Conservation (phyloP, 2,888 invertebrate species). For the Acleris literana region DNA sequence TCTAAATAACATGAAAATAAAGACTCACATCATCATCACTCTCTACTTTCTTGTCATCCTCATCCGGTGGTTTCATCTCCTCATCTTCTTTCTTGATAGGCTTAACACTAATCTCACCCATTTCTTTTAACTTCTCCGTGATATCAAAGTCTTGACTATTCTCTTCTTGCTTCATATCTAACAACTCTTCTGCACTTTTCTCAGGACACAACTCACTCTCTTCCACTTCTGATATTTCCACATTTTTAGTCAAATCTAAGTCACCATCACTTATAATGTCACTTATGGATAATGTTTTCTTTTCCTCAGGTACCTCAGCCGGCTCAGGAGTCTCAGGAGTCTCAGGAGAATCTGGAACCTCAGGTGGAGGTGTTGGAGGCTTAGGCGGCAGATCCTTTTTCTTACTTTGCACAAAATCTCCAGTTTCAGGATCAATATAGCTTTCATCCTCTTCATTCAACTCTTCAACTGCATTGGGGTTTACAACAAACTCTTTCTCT, state of each 20-base stretch:
- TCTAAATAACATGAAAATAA: neutral
- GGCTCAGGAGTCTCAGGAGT: slow-evolving; percentile 25
- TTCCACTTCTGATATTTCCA: slow-evolving; percentile 78
- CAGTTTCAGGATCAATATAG: slow-evolving; percentile 79
- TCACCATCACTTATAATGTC: slow-evolving; percentile 78
- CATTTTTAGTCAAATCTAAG: slow-evolving; percentile 75
- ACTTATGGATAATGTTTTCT: slow-evolving; percentile 77
- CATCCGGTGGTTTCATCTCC: slow-evolving; percentile 48
- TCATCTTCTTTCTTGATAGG: slow-evolving; percentile 66
- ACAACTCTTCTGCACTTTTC: slow-evolving; percentile 68
- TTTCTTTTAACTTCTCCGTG: slow-evolving; percentile 85
- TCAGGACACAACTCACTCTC: slow-evolving; percentile 74
- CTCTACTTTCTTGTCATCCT: slow-evolving; percentile 65
- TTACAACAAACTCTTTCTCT: slow-evolving; percentile 78
- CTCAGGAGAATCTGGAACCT: too few species aligned
- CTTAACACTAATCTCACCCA: slow-evolving; percentile 83
- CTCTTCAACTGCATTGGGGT: slow-evolving; percentile 75
- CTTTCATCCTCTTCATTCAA: slow-evolving; percentile 77
- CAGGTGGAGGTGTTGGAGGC: slow-evolving; percentile 39
- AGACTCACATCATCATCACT: slow-evolving; percentile 71
- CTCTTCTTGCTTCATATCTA: slow-evolving; percentile 73
- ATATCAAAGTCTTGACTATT: slow-evolving; percentile 83
- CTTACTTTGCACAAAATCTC: slow-evolving; percentile 70
- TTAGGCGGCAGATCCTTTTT: slow-evolving; percentile 45
- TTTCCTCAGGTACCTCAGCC: slow-evolving; percentile 46